Conservation (phyloP, 1,140 invertebrate genomes). For the Drosophila nikananu region DNA sequence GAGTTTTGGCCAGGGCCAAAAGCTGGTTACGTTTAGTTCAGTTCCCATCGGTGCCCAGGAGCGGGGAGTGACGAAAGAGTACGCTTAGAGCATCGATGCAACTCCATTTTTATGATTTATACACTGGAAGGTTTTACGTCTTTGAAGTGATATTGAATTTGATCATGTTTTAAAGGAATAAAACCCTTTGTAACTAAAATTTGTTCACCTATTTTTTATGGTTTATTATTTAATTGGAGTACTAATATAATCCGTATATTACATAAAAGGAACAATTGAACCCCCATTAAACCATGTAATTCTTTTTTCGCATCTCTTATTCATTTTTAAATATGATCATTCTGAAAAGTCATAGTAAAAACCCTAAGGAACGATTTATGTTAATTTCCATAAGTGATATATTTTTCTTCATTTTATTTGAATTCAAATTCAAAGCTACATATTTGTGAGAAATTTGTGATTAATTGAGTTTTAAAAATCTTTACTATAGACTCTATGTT, state of each 20-base stretch:
- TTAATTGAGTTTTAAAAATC: neutral
- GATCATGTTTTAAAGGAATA: neutral
- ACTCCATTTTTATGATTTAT: constrained; percentile 37
- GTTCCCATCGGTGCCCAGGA: constrained; percentile 20
- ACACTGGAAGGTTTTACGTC: constrained; percentile 1
- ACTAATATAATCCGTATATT: no score
- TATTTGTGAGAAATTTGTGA: no score
- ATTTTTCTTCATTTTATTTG: no score
- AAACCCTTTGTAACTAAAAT: no score
- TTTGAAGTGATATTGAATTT: neutral
- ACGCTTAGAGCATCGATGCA: constrained; percentile 31
- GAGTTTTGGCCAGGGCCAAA: constrained; percentile 52
- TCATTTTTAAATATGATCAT: no score
- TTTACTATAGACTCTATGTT: neutral
- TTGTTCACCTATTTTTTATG: no score
- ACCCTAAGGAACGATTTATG: neutral
- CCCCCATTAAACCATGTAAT: no score
- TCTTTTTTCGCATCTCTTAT: no score
- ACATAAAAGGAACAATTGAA: no score
- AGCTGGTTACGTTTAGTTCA: constrained; percentile 49
- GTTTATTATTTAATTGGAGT: no score
- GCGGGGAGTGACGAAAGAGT: neutral
- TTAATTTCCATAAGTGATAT: no score
- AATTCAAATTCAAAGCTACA: neutral
- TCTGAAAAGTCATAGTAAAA: neutral